Evolutionary conservation across 2,797 vertebrate species (phyloP).

Genomic region (Cyprinella venusta): DNA sequence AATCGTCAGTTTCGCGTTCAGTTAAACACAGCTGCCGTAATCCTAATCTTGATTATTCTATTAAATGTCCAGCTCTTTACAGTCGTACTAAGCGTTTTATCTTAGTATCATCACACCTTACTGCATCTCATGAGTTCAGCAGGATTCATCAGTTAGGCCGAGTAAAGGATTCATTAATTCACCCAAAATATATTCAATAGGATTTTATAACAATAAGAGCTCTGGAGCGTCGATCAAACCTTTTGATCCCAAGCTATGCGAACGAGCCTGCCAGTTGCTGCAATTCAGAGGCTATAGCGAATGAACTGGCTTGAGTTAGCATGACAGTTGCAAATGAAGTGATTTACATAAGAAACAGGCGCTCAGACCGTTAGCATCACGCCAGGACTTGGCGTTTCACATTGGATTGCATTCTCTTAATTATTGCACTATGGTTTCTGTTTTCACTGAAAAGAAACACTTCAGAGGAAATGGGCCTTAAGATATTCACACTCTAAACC

Average conservation of each 20-base stretch:
- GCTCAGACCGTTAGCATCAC: conserved; percentile 35
- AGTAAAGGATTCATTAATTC: conserved; percentile 41
- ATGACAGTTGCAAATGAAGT: conserved; percentile 63
- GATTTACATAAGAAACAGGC: conserved; percentile 62
- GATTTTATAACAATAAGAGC: conserved; percentile 38
- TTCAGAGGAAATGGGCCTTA: conserved; percentile 12
- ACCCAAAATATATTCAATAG: conserved; percentile 25
- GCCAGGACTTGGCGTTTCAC: conserved; percentile 22
- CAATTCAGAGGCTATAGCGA: conserved; percentile 43
- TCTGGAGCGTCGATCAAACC: conserved; percentile 15
- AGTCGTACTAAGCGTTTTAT: background rate
- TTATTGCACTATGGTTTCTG: background rate
- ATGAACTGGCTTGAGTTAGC: conserved; percentile 55
- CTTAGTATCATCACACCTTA: background rate
- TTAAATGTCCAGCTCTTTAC: background rate
- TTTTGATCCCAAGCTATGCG: conserved; percentile 52
- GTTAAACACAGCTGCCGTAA: background rate
- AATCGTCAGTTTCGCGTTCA: background rate
- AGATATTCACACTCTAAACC: background rate
- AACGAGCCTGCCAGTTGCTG: conserved; percentile 45
- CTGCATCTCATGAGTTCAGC: conserved; percentile 14
- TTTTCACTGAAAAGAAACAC: background rate
- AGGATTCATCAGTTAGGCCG: conserved; percentile 5
- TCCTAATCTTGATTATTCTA: background rate
- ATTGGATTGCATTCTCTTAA: conserved; percentile 1